Base-by-base conservation (phyloP, 2,113 vertebrate genomes). In the Sebastes schlegelii region DNA sequence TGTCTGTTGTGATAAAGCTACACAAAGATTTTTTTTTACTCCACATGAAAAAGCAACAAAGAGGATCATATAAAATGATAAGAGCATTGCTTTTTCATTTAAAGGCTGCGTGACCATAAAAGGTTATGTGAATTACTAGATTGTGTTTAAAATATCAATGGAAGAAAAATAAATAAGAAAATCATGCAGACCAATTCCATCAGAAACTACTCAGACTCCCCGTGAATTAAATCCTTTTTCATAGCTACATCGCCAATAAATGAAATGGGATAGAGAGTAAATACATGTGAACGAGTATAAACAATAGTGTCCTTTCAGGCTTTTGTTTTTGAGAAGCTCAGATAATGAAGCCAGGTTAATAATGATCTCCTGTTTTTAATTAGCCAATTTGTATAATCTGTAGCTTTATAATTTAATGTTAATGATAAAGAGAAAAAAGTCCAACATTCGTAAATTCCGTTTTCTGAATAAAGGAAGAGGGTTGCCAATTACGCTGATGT, bases 1-100 rank as follows among this genome's bases (percentile, higher is more conserved):
- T 55, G 49, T 73, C 52, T 51, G 65, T n/a, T 49, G 84, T 19
- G 23, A 58, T 71, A 49, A 82, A 70, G 74, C 74, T 12, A 70
- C 72, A 55, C 74, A 66, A 46, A 77, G 23, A 63, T 5, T n/a
- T 80, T 79, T 79, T 26, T 82, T 79, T 26, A 72, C 70, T 65
- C 74, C 4, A 3, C 62, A 34, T 63, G 42, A 57, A n/a, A 48
- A 10, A 77, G 79, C 75, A 66, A 64, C 77, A 86, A 83, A 78
- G 60, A 74, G n/a, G 61, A 75, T 85, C 77, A 19, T 74, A 88
- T 85, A 86, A 89, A 92, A 70, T 79, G 80, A 93, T 91, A 91
- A 90, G 79, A 89, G 85, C 83, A 89, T 87, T 90, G 91, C 81
- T 84, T 90, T 92, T 78, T 83, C 90, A 89, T 90, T 84, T 63